These are phyloP conservation scores for Collichthys lucidus DNA, from an alignment of 2,113 vertebrate species.

Conservation along the genomic window DNA sequence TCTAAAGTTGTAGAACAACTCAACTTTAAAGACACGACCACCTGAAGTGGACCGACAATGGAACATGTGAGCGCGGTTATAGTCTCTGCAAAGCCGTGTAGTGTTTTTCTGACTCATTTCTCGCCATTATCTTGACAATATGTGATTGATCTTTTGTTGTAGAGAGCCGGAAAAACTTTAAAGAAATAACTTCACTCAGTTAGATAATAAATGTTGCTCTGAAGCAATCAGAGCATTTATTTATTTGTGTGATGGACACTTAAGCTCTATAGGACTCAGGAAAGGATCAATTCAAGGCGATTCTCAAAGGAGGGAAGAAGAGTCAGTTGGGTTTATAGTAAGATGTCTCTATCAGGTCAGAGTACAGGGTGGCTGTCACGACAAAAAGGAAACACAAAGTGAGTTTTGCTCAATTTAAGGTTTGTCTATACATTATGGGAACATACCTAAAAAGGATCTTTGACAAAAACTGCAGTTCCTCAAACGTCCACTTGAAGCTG, in stretches of 20 bases:
- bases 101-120: conserved; percentile 10
- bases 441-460: not conserved
- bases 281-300: conserved; percentile 6
- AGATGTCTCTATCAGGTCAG: not conserved
- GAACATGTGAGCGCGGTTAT: not conserved
- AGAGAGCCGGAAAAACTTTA: not conserved
- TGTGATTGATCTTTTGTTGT: not conserved
- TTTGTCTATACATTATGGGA: not conserved
- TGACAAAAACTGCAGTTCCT: not conserved
- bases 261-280: conserved; percentile 7
- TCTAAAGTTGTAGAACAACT: conserved; percentile 58
- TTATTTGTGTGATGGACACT: not conserved
- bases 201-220: not conserved
- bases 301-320: not conserved
- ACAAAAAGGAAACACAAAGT: too few species aligned
- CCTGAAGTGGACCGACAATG: conserved; percentile 19
- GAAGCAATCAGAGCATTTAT: not conserved
- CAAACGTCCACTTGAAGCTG: too few species aligned
- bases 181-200: not conserved
- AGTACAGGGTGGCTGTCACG: not conserved
- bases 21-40: conserved; percentile 43
- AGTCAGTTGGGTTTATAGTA: not conserved
- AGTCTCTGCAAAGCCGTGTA: not conserved
- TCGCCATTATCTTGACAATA: not conserved
- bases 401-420: too few species aligned